Percentiles rank a stretch among this genome's conserved stretches.
Conservation (phyloP, 1,140 invertebrate species). For the Telenomus remus region DNA sequence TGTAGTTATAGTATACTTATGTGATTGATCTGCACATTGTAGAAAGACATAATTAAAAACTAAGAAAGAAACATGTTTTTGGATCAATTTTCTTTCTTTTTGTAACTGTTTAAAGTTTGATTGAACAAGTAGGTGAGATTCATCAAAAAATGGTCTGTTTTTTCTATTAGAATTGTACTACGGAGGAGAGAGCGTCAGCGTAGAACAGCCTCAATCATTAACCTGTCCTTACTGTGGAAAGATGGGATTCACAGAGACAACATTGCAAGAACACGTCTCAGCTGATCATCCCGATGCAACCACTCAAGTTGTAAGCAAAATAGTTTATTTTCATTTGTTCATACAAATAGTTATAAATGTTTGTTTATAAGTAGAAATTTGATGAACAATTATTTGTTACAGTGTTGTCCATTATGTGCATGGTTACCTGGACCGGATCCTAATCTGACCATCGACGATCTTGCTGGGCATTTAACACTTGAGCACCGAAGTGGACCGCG, state of each 20-base stretch:
- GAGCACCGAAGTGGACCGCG: slow-evolving; percentile 93
- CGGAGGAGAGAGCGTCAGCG: slow-evolving; percentile 91
- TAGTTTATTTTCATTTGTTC: too few species aligned
- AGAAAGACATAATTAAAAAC: too few species aligned
- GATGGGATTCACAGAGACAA: slow-evolving; percentile 95
- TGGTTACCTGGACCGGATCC: slow-evolving; percentile 96
- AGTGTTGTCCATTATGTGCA: slow-evolving; percentile 97
- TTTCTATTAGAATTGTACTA: slow-evolving; percentile 88
- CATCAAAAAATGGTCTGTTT: too few species aligned
- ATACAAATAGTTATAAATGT: too few species aligned
- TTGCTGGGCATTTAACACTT: slow-evolving; percentile 94
- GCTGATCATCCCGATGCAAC: slow-evolving; percentile 90
- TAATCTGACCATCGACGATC: slow-evolving; percentile 98
- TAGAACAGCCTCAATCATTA: slow-evolving; percentile 95
- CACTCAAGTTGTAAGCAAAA: slow-evolving; percentile 85
- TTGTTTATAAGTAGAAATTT: too few species aligned
- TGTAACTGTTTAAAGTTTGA: too few species aligned
- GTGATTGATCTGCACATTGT: too few species aligned
- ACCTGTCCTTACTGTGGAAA: slow-evolving; percentile 97
- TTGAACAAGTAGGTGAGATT: too few species aligned
- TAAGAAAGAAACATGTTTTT: too few species aligned
- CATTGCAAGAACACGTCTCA: slow-evolving; percentile 94
- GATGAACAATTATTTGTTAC: slow-evolving; percentile 12
- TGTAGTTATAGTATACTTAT: too few species aligned
- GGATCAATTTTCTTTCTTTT: too few species aligned